Percentiles rank a stretch among this genome's conserved stretches.
These are phyloP conservation scores for Leptopilina syphax DNA, from an alignment of 2,888 invertebrate species.

Conservation along the genomic window DNA sequence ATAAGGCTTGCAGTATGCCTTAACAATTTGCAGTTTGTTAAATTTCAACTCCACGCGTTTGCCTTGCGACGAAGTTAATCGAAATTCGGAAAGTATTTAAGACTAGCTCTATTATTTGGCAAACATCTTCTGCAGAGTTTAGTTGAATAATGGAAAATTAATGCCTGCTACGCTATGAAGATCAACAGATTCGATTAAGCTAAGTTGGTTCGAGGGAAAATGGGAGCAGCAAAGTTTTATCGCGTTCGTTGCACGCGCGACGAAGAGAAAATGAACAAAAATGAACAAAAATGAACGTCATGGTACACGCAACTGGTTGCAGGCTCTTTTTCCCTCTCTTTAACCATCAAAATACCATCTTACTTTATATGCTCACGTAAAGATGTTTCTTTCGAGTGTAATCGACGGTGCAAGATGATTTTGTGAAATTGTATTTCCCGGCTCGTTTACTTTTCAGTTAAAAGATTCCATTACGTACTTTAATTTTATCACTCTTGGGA, in stretches of 20 bases:
- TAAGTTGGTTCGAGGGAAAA: conserved; percentile 49
- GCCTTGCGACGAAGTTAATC: no score
- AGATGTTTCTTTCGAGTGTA: conserved; percentile 1
- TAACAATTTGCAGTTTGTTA: no score
- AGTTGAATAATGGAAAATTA: not conserved
- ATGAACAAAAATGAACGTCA: conserved; percentile 50
- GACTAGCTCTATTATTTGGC: not conserved
- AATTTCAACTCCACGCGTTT: no score
- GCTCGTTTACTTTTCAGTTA: not conserved
- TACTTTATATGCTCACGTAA: conserved; percentile 9
- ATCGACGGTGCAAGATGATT: not conserved
- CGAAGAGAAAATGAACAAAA: conserved; percentile 46
- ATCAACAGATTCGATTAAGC: conserved; percentile 58
- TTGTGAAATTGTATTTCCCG: not conserved
- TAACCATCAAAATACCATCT: conserved; percentile 9
- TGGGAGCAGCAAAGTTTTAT: conserved; percentile 51
- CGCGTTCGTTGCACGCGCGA: conserved; percentile 46
- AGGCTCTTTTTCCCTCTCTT: conserved; percentile 45
- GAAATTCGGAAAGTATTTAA: not conserved
- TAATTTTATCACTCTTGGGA: conserved; percentile 4
- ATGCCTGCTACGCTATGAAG: conserved; percentile 47
- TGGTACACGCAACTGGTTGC: conserved; percentile 59
- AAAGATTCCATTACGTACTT: not conserved
- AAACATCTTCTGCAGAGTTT: not conserved
- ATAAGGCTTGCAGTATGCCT: no score